Percentiles rank a stretch among this genome's conserved stretches.
phyloP scores from a whole-genome alignment of 1,140 invertebrate genomes.

The Temnothorax curvispinosus region DNA sequence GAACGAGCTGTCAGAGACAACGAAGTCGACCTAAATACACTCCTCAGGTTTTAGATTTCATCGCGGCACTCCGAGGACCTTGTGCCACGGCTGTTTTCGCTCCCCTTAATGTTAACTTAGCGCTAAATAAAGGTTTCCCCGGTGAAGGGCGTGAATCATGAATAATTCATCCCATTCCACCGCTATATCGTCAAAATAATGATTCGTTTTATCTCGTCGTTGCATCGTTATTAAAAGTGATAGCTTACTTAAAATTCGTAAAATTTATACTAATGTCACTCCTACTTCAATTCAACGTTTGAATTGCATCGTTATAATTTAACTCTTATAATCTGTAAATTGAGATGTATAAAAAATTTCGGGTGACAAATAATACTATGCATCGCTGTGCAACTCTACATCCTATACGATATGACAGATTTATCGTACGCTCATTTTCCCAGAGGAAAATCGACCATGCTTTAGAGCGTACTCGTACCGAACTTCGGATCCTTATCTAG shows the following conservation, averaged over 20 bases:
- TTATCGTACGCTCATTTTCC: background rate
- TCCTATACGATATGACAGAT: background rate
- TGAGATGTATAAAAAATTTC: background rate
- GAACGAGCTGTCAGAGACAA: constrained; percentile 29
- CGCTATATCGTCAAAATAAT: background rate
- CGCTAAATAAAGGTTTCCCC: constrained; percentile 36
- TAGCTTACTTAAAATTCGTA: background rate
- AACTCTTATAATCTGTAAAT: background rate
- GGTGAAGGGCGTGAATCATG: constrained; percentile 5
- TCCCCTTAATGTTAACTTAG: constrained; percentile 42
- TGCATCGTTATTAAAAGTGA: background rate
- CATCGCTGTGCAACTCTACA: background rate
- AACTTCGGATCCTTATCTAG: constrained; percentile 40
- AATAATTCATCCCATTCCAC: constrained; percentile 30
- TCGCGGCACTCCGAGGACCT: background rate
- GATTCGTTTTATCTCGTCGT: background rate
- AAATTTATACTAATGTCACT: background rate
- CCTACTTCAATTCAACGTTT: background rate
- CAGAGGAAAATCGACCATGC: background rate
- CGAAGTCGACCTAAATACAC: constrained; percentile 49
- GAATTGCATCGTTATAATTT: background rate
- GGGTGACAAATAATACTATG: background rate
- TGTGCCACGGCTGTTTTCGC: background rate
- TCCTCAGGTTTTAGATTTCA: constrained; percentile 23
- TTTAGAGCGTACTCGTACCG: background rate